Conservation (phyloP, 2,888 invertebrate genomes). For the Trichacis sp. region DNA sequence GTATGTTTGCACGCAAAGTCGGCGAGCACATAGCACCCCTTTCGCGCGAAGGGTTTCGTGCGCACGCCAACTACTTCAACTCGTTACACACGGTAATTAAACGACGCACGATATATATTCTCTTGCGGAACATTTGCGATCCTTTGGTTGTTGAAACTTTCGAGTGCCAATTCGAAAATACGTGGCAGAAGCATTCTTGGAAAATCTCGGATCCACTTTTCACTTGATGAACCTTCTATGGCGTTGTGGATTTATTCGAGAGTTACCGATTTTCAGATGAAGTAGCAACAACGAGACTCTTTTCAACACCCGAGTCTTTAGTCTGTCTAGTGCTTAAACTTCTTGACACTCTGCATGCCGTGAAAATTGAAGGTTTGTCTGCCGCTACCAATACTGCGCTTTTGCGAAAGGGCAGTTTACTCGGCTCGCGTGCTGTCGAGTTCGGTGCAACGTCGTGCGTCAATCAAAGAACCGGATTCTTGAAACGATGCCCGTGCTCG, state of each 20-base stretch:
- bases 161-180: constrained; percentile 28
- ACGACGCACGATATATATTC: constrained; percentile 64
- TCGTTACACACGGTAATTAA: constrained; percentile 68
- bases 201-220: too few relatives aligned
- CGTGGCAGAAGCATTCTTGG: too few relatives aligned
- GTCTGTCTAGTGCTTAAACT: constrained; percentile 6
- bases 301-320: background rate
- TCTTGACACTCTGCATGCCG: constrained; percentile 30
- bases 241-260: too few relatives aligned
- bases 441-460: constrained; percentile 65
- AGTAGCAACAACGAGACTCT: background rate
- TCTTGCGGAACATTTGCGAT: constrained; percentile 40
- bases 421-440: constrained; percentile 64
- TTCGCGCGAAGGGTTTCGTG: constrained; percentile 58
- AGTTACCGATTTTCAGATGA: too few relatives aligned
- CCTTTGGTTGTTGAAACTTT: constrained; percentile 51
- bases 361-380: constrained; percentile 32
- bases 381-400: constrained; percentile 30
- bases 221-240: too few relatives aligned
- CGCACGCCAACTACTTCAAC: constrained; percentile 67
- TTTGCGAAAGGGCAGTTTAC: constrained; percentile 46
- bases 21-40: constrained; percentile 55
- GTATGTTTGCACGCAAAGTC: constrained; percentile 46
- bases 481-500: constrained; percentile 52
- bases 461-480: constrained; percentile 59